Evolutionary conservation across 2,888 invertebrate species (phyloP).

Genomic region (Agonopterix subpropinquella): DNA sequence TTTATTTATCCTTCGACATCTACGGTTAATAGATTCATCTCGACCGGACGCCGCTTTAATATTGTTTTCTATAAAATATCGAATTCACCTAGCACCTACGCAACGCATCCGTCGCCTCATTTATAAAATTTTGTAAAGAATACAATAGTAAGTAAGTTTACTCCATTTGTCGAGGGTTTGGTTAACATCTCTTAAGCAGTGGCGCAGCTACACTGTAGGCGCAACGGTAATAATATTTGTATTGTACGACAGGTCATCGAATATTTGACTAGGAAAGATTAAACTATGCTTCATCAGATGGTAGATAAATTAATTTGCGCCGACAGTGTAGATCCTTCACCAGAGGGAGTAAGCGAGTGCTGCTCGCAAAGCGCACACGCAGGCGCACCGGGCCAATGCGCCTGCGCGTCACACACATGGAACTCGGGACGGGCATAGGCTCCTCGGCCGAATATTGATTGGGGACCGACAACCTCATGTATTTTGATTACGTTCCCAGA

Average conservation of each 20-base stretch:
- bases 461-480: constrained; percentile 42
- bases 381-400: constrained; percentile 40
- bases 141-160: neutral
- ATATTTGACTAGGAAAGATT: neutral
- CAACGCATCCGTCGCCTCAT: constrained; percentile 67
- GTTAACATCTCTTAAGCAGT: constrained; percentile 28
- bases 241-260: no score
- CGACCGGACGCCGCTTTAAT: constrained; percentile 66
- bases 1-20: no score
- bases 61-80: neutral
- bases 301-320: constrained; percentile 22
- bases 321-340: constrained; percentile 55
- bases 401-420: constrained; percentile 45
- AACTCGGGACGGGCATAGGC: constrained; percentile 40
- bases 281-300: neutral
- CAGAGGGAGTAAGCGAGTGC: constrained; percentile 66
- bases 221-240: constrained; percentile 18
- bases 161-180: neutral
- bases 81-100: constrained; percentile 7
- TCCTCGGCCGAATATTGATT: constrained; percentile 37
- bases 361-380: constrained; percentile 65
- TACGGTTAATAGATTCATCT: neutral
- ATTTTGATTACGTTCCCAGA: neutral
- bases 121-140: constrained; percentile 9
- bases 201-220: constrained; percentile 50